Base-by-base conservation (phyloP, 1,140 invertebrate species). In the Drosophila kanapiae region DNA sequence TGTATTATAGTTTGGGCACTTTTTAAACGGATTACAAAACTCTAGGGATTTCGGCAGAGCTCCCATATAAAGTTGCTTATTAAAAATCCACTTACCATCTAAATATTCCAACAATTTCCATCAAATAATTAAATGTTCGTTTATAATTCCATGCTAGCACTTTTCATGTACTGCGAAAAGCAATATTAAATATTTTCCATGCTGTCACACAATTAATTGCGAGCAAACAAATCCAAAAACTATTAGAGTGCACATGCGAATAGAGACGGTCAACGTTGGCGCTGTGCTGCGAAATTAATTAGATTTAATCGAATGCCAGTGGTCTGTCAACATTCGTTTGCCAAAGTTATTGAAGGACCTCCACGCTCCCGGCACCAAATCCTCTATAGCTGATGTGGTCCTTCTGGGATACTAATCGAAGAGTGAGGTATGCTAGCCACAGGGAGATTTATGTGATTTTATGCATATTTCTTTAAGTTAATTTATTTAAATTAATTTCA, bases 321-420 rank as follows among this genome's bases (percentile, higher is more conserved):
- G 77, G 80, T 78, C 64, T 72, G 80, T 81, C 84, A 88, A 84
- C 70, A 88, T 84, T 84, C 42, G 76, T 78, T 87, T 80, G 59
- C 57, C 31, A 43, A 80, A 70, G 43, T 83, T 88, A 80, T 87
- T 79, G 45, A 57, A 62, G 23, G 18, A 40, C 29, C 69, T 11
- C 23, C 54, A 6, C 45, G 76, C 53, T 38, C 14, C 18, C 38
- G 9, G 29, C 27, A 64, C 37, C 29, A 61, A 11, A 43, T 61
- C 29, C 57, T 27, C 18, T 23, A n/a, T 31, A 27, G 31, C 29
- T 43, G 9, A 60, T 35, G 62, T n/a, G 14, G 8, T 42, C 18
- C 18, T 33, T 9, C 16, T 13, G 16, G 16, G 11, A 53, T 54
- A 37, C 11, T 9, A 23, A 14, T 9, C 18, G 2, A 37, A 33